phyloP scores from a whole-genome alignment of 2,113 vertebrate genomes.

The Nansenia antarctica region DNA sequence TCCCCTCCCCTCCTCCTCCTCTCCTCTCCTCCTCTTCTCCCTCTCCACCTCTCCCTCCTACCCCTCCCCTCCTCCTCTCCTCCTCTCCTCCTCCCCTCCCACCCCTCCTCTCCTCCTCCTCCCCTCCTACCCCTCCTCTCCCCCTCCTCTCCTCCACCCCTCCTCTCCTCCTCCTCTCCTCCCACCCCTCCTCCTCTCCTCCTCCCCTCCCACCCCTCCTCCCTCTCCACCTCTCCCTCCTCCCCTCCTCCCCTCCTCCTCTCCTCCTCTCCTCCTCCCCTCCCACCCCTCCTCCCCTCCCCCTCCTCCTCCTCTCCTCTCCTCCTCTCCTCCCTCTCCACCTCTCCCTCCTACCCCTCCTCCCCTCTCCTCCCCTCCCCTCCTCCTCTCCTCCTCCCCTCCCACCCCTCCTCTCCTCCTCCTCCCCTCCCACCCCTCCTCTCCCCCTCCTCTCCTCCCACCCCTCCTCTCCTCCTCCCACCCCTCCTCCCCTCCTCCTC shows the following conservation, averaged over 20 bases:
- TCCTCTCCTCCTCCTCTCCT: slow-evolving; percentile 4
- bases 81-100: slow-evolving; percentile 14
- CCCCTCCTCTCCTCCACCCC: slow-evolving; percentile 27
- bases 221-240: slow-evolving; percentile 18
- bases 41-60: too few species aligned
- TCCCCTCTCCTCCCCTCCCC: slow-evolving; percentile 13
- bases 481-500: too few species aligned
- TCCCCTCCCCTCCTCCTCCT: slow-evolving; percentile 10
- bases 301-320: too few species aligned
- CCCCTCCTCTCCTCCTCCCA: slow-evolving; percentile 10
- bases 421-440: too few species aligned
- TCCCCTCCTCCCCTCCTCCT: neutral
- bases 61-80: slow-evolving; percentile 2
- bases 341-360: slow-evolving; percentile 25
- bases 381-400: slow-evolving; percentile 23
- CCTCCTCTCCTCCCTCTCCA: too few species aligned
- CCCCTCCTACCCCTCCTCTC: too few species aligned
- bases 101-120: too few species aligned
- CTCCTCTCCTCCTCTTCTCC: slow-evolving; percentile 14
- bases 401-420: neutral
- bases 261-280: slow-evolving; percentile 13
- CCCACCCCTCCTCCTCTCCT: slow-evolving; percentile 24
- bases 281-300: too few species aligned
- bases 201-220: neutral
- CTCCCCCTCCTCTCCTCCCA: too few species aligned